Conservation (phyloP, 1,140 invertebrate genomes). For the Hyphantria cunea region DNA sequence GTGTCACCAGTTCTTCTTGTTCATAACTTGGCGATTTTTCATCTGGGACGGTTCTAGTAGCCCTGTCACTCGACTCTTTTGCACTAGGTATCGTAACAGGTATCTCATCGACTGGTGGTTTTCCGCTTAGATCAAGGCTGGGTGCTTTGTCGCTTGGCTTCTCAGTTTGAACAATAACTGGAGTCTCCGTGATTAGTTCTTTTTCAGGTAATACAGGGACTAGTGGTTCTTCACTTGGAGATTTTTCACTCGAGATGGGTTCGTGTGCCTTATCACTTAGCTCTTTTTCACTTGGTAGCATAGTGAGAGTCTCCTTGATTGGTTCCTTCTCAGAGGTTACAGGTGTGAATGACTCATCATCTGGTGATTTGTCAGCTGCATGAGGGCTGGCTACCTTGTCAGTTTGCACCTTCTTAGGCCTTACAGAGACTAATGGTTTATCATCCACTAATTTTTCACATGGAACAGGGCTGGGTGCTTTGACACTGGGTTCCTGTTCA, state of each 20-base stretch:
- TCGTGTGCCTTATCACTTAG: neutral
- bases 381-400: neutral
- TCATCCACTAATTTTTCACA: neutral
- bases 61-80: no score
- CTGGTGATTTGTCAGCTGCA: neutral
- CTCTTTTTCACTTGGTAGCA: no score
- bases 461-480: neutral
- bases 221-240: no score
- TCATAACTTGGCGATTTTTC: neutral
- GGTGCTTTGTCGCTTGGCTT: slow-evolving; percentile 1
- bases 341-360: no score
- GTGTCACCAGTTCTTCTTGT: neutral
- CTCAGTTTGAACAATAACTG: no score
- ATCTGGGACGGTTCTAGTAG: no score
- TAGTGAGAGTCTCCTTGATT: no score
- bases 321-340: no score
- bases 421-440: neutral
- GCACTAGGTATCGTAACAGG: no score
- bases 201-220: no score
- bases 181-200: no score
- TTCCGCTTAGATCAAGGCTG: neutral
- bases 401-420: no score
- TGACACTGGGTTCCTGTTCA: slow-evolving; percentile 11
- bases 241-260: neutral
- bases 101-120: neutral